phyloP scores from a whole-genome alignment of 2,113 vertebrate species.

The Caloenas nicobarica region DNA sequence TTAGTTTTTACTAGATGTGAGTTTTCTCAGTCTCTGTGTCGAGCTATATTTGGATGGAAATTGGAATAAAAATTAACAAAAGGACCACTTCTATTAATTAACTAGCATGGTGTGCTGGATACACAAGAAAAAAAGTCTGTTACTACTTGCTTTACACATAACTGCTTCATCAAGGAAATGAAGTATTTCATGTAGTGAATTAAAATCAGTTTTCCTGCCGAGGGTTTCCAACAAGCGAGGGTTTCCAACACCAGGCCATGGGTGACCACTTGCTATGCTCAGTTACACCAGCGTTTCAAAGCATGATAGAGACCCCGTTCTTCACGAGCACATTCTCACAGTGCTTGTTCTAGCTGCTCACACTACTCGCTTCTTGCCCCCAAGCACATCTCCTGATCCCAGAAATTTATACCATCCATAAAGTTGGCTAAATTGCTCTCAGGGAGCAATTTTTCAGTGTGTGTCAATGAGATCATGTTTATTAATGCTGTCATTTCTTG shows the following conservation, averaged over 20 bases:
- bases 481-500: fast-evolving
- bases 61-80: neutral
- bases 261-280: neutral
- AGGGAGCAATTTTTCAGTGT: neutral
- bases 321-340: neutral
- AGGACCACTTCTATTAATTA: neutral
- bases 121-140: neutral
- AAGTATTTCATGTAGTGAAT: neutral
- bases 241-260: neutral
- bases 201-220: neutral
- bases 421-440: neutral
- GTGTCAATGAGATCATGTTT: neutral
- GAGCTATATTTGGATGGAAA: neutral
- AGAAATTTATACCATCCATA: neutral
- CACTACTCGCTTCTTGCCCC: neutral
- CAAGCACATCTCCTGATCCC: neutral
- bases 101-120: neutral
- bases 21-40: neutral
- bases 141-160: neutral
- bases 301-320: neutral
- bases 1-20: neutral
- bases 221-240: neutral
- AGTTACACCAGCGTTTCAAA: neutral
- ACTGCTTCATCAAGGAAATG: neutral
- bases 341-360: neutral